These are phyloP conservation scores for Antennarius striatus DNA, from an alignment of 2,113 vertebrate species.

Conservation along the genomic window DNA sequence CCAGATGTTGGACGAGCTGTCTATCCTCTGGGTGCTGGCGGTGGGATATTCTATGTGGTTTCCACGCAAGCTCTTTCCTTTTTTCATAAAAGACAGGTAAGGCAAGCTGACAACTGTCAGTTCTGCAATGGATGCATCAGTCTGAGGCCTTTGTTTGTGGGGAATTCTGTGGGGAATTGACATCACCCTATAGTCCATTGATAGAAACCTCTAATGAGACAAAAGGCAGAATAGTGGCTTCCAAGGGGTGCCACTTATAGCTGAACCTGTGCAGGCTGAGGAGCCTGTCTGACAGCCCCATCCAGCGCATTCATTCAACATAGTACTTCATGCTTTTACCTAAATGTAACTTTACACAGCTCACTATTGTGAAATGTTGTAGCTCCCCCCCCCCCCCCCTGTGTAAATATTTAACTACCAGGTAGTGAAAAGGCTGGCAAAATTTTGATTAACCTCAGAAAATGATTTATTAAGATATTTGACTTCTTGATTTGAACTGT, in stretches of 20 bases:
- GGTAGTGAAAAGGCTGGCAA: slow-evolving; percentile 5
- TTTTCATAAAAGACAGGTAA: slow-evolving; percentile 87
- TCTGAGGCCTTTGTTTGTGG: slow-evolving; percentile 2
- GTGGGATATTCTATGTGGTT: slow-evolving; percentile 87
- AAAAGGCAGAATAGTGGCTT: slow-evolving; percentile 24
- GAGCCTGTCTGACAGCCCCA: slow-evolving; percentile 33
- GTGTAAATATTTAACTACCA: slow-evolving; percentile 67
- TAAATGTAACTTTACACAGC: slow-evolving; percentile 25
- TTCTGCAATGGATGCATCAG: not conserved
- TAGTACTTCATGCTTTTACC: slow-evolving; percentile 2
- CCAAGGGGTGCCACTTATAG: slow-evolving; percentile 30
- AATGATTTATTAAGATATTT: slow-evolving; percentile 8
- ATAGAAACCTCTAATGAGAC: slow-evolving; percentile 11
- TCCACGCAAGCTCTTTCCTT: slow-evolving; percentile 84
- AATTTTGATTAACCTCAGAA: slow-evolving; percentile 43
- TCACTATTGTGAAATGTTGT: slow-evolving; percentile 27
- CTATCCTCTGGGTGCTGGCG: slow-evolving; percentile 91
- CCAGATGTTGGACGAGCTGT: slow-evolving; percentile 92
- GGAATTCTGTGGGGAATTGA: too few species aligned
- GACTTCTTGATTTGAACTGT: not conserved
- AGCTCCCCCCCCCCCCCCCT: slow-evolving; percentile 26
- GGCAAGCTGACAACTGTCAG: not conserved
- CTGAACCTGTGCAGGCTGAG: slow-evolving; percentile 8
- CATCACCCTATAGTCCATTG: too few species aligned
- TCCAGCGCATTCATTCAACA: slow-evolving; percentile 15